Evolutionary conservation across 92 coral and sea anemone species (phyloP).

Genomic region (Porites cylindrica): DNA sequence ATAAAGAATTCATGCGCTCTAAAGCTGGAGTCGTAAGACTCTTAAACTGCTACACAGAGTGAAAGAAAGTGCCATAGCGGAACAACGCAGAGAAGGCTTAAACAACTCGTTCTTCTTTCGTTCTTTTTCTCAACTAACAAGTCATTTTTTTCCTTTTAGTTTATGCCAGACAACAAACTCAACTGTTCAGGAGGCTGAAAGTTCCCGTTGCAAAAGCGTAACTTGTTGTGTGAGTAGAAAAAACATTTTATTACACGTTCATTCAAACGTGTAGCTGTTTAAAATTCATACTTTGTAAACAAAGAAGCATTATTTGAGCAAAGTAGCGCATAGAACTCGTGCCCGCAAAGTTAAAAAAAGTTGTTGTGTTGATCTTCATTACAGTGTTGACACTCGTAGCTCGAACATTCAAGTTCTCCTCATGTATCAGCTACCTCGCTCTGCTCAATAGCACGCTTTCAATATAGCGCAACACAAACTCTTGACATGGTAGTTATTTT

Average conservation of each 20-base stretch:
- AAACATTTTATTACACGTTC: conserved; percentile 38
- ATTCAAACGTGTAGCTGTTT: conserved; percentile 39
- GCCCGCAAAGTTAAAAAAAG: not conserved
- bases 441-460: conserved; percentile 39
- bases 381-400: conserved; percentile 3
- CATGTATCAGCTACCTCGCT: conserved; percentile 16
- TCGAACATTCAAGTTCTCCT: not conserved
- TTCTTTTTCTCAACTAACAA: not conserved
- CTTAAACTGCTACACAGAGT: conserved; percentile 22
- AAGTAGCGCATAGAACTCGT: conserved; percentile 27
- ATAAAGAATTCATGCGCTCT: not conserved
- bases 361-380: conserved; percentile 25
- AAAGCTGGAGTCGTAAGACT: not conserved
- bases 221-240: conserved; percentile 75
- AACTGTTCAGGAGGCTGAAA: conserved; percentile 6
- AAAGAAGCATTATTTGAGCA: conserved; percentile 38
- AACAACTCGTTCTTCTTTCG: not conserved
- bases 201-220: conserved; percentile 45
- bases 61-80: conserved; percentile 6
- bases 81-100: not conserved
- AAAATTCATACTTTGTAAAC: conserved; percentile 56
- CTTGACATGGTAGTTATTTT: conserved; percentile 50
- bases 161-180: conserved; percentile 29
- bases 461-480: conserved; percentile 31
- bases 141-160: conserved; percentile 22